These are phyloP conservation scores for Typhlomys cinereus DNA, from an alignment of 2,113 vertebrate species.

Conservation along the genomic window DNA sequence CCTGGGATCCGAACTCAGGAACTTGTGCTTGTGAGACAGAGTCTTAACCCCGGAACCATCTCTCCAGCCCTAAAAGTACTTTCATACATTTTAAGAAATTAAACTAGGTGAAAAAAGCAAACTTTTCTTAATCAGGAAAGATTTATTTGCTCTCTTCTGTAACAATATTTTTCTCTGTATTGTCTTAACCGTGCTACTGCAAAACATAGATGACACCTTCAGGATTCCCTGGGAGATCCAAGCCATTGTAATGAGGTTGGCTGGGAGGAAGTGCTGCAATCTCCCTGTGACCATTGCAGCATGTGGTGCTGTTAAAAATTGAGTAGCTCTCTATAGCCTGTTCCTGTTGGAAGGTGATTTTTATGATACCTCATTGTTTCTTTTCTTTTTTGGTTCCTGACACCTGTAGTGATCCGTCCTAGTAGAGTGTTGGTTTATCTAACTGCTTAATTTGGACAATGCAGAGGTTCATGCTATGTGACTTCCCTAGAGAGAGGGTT, in stretches of 20 bases:
- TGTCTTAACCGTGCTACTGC: neutral
- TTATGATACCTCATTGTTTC: neutral
- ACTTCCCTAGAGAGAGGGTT: neutral
- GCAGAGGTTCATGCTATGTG: neutral
- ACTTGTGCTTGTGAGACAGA: no score
- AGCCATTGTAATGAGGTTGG: neutral
- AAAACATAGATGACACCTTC: neutral
- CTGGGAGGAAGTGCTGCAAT: neutral
- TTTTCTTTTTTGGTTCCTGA: neutral
- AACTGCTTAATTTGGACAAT: neutral
- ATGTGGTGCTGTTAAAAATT: neutral
- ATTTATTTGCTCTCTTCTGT: neutral
- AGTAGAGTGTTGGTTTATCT: neutral
- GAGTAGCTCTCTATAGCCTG: neutral
- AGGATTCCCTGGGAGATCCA: neutral
- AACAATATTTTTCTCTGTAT: neutral
- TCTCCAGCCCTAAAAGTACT: no score
- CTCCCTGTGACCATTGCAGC: neutral
- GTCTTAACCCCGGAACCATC: no score
- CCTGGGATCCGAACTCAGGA: no score
- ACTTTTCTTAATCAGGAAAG: neutral
- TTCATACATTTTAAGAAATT: conserved; percentile 13
- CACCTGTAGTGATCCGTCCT: neutral
- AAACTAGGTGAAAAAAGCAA: neutral
- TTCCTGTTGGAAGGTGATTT: neutral